Percentiles rank a stretch among this genome's conserved stretches.
Conservation (phyloP, 2,888 invertebrate species). For the Pasiphila rectangulata region DNA sequence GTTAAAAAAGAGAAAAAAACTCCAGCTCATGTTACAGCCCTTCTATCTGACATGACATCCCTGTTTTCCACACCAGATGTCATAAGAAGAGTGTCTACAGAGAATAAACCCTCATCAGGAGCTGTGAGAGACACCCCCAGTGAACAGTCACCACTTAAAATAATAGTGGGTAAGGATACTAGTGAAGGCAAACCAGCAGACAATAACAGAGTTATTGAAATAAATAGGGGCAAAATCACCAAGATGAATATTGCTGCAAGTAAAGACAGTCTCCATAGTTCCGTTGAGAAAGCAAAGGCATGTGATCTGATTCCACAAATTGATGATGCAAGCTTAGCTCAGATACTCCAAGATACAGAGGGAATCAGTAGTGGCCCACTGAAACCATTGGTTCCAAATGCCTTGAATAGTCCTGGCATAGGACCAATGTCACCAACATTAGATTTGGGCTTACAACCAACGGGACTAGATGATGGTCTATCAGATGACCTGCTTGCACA, state of each 20-base stretch:
- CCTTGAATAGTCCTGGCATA: slow-evolving; percentile 73
- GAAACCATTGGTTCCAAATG: slow-evolving; percentile 55
- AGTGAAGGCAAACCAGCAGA: slow-evolving; percentile 38
- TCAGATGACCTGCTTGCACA: slow-evolving; percentile 87
- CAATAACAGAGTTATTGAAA: slow-evolving; percentile 33
- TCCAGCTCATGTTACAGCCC: slow-evolving; percentile 80
- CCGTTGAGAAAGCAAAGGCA: slow-evolving; percentile 44
- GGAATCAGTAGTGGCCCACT: slow-evolving; percentile 46
- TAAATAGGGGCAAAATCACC: slow-evolving; percentile 30
- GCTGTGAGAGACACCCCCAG: slow-evolving; percentile 65
- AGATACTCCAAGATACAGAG: slow-evolving; percentile 71
- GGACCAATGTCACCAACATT: slow-evolving; percentile 82
- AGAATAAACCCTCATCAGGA: slow-evolving; percentile 67
- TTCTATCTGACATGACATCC: slow-evolving; percentile 83
- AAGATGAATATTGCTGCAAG: slow-evolving; percentile 33
- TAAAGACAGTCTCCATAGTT: slow-evolving; percentile 29
- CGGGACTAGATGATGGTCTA: slow-evolving; percentile 82
- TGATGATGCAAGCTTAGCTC: slow-evolving; percentile 74
- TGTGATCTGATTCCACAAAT: slow-evolving; percentile 71
- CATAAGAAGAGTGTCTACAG: slow-evolving; percentile 84
- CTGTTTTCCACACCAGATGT: slow-evolving; percentile 90
- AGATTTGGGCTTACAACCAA: slow-evolving; percentile 51
- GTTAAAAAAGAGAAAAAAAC: slow-evolving; percentile 80
- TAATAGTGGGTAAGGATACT: slow-evolving; percentile 9
- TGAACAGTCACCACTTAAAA: slow-evolving; percentile 41